These are phyloP conservation scores for Phalera bucephala DNA, from an alignment of 2,888 invertebrate species.

Conservation along the genomic window DNA sequence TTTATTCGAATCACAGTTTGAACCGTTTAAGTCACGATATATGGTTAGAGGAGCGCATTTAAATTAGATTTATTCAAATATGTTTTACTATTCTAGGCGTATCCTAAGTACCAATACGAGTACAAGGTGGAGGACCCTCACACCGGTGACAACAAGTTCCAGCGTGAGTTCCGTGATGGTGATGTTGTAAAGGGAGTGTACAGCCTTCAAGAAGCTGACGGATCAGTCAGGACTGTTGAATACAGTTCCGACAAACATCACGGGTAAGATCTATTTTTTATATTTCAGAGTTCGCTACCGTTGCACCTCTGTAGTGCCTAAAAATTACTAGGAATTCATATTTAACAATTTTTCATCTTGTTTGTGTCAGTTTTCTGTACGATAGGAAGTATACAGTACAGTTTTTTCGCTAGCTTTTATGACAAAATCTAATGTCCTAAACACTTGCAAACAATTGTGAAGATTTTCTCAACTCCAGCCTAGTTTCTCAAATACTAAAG, in stretches of 20 bases:
- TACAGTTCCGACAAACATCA: conserved; percentile 83
- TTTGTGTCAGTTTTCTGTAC: no score
- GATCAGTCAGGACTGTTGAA: conserved; percentile 83
- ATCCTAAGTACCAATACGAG: conserved; percentile 84
- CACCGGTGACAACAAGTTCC: conserved; percentile 85
- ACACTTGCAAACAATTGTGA: no score
- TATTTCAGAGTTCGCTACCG: no score
- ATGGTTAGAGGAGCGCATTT: conserved; percentile 33
- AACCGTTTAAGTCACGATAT: conserved; percentile 40
- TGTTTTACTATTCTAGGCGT: conserved; percentile 60
- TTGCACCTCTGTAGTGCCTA: no score
- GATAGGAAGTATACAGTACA: no score
- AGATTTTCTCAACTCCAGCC: no score
- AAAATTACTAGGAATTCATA: no score
- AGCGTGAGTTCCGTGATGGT: conserved; percentile 83
- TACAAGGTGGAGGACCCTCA: conserved; percentile 85
- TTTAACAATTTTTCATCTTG: no score
- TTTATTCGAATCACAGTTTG: conserved; percentile 51
- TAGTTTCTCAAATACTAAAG: no score
- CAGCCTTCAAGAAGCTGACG: conserved; percentile 83
- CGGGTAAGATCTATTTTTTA: conserved; percentile 61
- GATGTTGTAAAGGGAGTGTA: conserved; percentile 86
- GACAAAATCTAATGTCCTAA: no score
- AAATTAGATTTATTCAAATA: conserved; percentile 37
- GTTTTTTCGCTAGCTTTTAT: no score